phyloP scores from a whole-genome alignment of 2,113 vertebrate species.

The Megaleporinus macrocephalus region DNA sequence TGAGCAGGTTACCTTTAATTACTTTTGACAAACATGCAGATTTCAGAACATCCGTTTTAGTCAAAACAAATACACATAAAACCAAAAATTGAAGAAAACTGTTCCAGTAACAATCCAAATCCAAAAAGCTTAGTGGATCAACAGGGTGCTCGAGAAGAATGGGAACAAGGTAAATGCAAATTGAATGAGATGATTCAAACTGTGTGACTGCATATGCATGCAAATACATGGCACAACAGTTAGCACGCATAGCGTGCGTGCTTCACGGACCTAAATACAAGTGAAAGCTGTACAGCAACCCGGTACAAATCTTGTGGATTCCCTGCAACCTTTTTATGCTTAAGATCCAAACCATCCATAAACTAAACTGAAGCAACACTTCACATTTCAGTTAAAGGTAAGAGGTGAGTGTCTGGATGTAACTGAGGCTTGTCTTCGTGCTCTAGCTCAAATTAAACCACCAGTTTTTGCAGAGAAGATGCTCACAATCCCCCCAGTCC shows the following conservation, averaged over 20 bases:
- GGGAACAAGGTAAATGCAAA: slow-evolving; percentile 9
- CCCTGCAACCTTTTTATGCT: no score
- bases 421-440: slow-evolving; percentile 46
- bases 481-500: slow-evolving; percentile 54
- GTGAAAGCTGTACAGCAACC: neutral
- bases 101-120: no score
- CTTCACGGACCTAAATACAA: no score
- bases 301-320: no score
- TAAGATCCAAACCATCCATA: neutral
- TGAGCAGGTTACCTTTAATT: no score
- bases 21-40: neutral
- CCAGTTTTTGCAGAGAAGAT: slow-evolving; percentile 54
- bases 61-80: neutral
- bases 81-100: no score
- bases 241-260: neutral
- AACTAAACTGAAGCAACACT: neutral
- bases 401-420: slow-evolving; percentile 10
- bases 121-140: neutral
- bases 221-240: neutral
- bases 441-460: slow-evolving; percentile 54
- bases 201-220: neutral
- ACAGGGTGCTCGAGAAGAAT: neutral
- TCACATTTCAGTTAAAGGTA: neutral
- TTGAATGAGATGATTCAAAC: neutral
- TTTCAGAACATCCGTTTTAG: neutral